Conservation (phyloP, 1,140 invertebrate genomes). For the Drosophila busckii region DNA sequence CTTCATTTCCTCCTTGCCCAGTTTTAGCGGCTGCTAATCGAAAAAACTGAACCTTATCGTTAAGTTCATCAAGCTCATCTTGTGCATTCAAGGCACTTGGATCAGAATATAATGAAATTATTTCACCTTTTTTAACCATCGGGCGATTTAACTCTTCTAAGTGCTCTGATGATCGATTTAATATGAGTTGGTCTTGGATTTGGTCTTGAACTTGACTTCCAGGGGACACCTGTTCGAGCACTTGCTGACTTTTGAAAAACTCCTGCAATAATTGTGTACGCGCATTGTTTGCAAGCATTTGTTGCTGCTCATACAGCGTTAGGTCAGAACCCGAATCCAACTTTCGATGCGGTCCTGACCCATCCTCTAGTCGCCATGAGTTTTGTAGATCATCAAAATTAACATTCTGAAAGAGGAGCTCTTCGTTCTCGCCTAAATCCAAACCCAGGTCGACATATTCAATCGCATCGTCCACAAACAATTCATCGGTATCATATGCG, state of each 20-base stretch:
- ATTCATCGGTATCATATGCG: background rate
- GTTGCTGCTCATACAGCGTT: constrained; percentile 54
- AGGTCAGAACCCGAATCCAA: constrained; percentile 54
- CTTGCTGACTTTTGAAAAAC: constrained; percentile 52
- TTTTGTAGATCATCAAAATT: constrained; percentile 11
- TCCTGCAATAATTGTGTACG: constrained; percentile 52
- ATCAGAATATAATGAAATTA: too few species aligned
- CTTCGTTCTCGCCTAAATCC: background rate
- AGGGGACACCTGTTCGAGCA: constrained; percentile 46
- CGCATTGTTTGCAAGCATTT: constrained; percentile 57
- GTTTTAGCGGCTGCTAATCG: constrained; percentile 58
- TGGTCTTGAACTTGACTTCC: too few species aligned
- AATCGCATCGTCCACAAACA: constrained; percentile 23
- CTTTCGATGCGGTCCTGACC: constrained; percentile 8
- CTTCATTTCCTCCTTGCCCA: constrained; percentile 42
- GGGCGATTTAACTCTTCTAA: too few species aligned
- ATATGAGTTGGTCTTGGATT: too few species aligned
- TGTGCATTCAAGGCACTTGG: background rate
- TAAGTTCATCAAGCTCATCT: constrained; percentile 31
- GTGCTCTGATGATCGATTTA: too few species aligned
- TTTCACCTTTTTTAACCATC: too few species aligned
- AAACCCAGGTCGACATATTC: background rate
- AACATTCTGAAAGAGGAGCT: constrained; percentile 15
- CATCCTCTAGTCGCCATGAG: constrained; percentile 2
- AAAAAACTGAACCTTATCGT: constrained; percentile 61